Base-by-base conservation (phyloP, 2,888 invertebrate genomes). In the Xylota sylvarum region DNA sequence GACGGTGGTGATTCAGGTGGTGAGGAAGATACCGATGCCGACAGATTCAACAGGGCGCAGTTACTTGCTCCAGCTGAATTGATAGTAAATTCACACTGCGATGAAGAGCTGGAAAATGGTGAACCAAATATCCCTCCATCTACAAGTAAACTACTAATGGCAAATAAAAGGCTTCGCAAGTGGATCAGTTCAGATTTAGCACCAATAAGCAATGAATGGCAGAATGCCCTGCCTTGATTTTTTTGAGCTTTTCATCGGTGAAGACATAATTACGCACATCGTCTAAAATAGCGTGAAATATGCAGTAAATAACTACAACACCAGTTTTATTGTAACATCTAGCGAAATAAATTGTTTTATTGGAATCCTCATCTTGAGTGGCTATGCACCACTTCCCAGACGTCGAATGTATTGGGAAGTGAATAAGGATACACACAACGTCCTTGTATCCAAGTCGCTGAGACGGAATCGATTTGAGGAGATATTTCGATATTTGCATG, bases 401-500 rank as follows among this genome's bases (percentile, higher is more conserved):
- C 37, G 40, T 60, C 37, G 37, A 58, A 58, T 37, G 58, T 58
- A 40, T 37, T 37, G 40, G 60, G n/a, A 60, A 60, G 23, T 23
- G 35, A 58, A 58, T 17, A 19, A 58, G 58, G 56, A 56, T 56
- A 56, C 35, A 32, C 56, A 56, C 14, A 56, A 56, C 56, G 7
- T 35, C 56, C 32, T 58, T 35, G 58, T 56, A 14, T 46, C 46
- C 46, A 46, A 46, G 19, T 46, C 46, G 19, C 14, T 62, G 62
- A 23, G 46, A 23, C 14, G 43, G 2, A 43, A 43, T 43, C 43
- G 43, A n/a, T 43, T 43, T 43, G 43, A 43, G 5, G 14, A 62
- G 4, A 19, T 23, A 27, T 62, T 62, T 62, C 62, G 40, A 12
- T 62, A 62, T 62, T 62, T 62, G 7, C 32, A 62, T 62, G 27